A percentile compares a stretch with the other conserved stretches of the same genome.
Conservation (phyloP, 2,888 invertebrate species). For the Drosophila maculinotata region DNA sequence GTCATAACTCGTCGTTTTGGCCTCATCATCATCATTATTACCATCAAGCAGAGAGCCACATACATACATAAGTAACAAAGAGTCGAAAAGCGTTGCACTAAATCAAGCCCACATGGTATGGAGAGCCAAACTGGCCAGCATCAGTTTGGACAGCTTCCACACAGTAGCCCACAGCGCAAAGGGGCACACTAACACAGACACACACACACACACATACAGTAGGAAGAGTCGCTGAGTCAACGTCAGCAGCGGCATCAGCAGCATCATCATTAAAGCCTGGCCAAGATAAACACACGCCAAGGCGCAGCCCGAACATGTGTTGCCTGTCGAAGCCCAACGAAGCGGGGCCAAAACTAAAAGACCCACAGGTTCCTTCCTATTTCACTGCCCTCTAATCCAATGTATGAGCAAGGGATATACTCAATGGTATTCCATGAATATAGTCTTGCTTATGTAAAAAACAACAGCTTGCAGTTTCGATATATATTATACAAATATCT, state of each 20-base stretch:
- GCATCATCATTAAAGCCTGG: conserved; percentile 67
- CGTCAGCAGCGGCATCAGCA: conserved; percentile 54
- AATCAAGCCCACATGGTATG: conserved; percentile 72
- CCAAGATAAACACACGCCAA: conserved; percentile 73
- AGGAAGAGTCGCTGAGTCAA: conserved; percentile 48
- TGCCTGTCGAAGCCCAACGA: conserved; percentile 59
- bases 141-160: conserved; percentile 65
- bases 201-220: neutral
- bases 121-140: conserved; percentile 53
- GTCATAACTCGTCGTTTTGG: conserved; percentile 43
- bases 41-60: conserved; percentile 27
- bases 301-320: conserved; percentile 73
- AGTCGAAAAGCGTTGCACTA: conserved; percentile 63
- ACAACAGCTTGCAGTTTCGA: no score
- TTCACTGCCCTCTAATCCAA: conserved; percentile 24
- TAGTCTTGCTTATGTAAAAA: neutral
- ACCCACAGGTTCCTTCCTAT: conserved; percentile 50
- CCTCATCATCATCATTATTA: conserved; percentile 40
- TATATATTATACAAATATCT: no score
- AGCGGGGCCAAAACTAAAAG: conserved; percentile 39
- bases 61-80: conserved; percentile 34
- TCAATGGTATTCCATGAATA: no score
- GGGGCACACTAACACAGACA: neutral
- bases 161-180: conserved; percentile 58
- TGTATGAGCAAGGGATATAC: neutral